Percentiles rank a stretch among this genome's conserved stretches.
Evolutionary conservation across 1,140 invertebrate species (phyloP).

Genomic region (Mya arenaria): DNA sequence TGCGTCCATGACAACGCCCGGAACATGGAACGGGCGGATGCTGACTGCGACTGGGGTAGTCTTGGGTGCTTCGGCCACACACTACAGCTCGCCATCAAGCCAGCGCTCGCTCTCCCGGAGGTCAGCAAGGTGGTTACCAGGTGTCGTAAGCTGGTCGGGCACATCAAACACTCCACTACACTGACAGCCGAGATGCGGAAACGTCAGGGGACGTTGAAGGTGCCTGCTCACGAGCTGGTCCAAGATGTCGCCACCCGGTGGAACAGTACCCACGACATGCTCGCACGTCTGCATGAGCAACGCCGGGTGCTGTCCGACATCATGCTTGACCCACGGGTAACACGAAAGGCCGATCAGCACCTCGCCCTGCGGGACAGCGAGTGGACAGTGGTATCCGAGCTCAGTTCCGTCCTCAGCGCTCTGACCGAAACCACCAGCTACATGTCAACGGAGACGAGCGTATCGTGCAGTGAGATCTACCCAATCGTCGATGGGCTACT

Average conservation of each 20-base stretch:
- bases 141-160: constrained; percentile 14
- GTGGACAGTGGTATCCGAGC: neutral
- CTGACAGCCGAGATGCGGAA: neutral
- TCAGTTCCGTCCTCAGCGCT: neutral
- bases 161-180: constrained; percentile 22
- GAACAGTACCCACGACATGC: constrained; percentile 65
- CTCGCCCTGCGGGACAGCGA: neutral
- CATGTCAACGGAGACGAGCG: constrained; percentile 5
- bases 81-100: constrained; percentile 20
- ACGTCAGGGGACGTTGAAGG: constrained; percentile 49
- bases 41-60: neutral
- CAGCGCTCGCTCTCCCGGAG: neutral
- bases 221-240: constrained; percentile 56
- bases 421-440: neutral
- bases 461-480: neutral
- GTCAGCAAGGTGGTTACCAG: neutral
- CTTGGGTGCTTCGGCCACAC: constrained; percentile 15
- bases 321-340: neutral
- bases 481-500: neutral
- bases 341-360: neutral
- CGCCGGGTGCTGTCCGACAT: constrained; percentile 4
- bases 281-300: constrained; percentile 58
- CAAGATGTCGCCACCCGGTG: constrained; percentile 62
- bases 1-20: constrained; percentile 1
- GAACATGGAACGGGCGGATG: neutral